Percentiles rank a stretch among this genome's conserved stretches.
Conservation (phyloP, 1,140 invertebrate species). For the Mizuhopecten yessoensis region DNA sequence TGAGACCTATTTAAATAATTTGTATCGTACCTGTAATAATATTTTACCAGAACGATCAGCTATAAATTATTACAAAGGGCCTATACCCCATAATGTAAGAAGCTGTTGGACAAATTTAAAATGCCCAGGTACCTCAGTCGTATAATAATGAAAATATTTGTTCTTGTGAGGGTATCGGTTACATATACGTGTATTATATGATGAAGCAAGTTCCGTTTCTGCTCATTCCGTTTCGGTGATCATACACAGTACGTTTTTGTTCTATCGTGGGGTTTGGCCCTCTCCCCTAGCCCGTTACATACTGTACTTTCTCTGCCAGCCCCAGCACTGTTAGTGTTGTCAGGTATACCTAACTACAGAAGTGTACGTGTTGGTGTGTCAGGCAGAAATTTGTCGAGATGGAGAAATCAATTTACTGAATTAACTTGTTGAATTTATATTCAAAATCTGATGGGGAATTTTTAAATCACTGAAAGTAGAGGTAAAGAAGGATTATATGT, state of each 20-base stretch:
- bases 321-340: neutral
- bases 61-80: neutral
- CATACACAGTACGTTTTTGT: neutral
- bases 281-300: neutral
- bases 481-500: neutral
- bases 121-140: slow-evolving; percentile 9
- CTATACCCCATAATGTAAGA: neutral
- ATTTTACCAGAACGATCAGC: slow-evolving; percentile 1
- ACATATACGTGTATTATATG: neutral
- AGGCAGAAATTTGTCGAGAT: neutral
- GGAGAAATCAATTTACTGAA: neutral
- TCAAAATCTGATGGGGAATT: neutral
- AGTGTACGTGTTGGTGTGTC: neutral
- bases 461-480: neutral
- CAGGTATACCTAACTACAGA: neutral
- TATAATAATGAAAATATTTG: neutral
- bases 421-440: neutral
- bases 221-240: neutral
- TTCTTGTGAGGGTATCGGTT: neutral
- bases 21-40: neutral
- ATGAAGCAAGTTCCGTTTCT: slow-evolving; percentile 2
- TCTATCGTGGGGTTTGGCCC: neutral
- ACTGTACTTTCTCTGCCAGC: neutral
- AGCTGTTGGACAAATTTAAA: neutral
- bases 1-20: neutral